Evolutionary conservation across 2,113 vertebrate species (phyloP).

Genomic region (Tachycineta bicolor): DNA sequence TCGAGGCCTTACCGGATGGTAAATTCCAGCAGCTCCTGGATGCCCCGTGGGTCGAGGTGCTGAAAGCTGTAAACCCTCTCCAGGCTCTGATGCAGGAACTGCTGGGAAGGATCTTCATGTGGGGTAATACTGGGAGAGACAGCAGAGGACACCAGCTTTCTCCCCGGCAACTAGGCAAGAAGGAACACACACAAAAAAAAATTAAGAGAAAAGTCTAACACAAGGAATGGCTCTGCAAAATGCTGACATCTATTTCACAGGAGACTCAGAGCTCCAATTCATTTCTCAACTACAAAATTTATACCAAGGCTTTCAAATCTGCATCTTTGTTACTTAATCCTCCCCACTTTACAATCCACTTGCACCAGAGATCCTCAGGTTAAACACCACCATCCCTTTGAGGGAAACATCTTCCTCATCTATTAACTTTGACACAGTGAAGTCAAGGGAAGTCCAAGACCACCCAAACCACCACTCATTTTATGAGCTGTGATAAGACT

Average conservation of each 20-base stretch:
- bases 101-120: constrained; percentile 89
- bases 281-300: neutral
- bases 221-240: neutral
- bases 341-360: neutral
- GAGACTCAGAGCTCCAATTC: neutral
- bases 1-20: constrained; percentile 84
- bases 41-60: constrained; percentile 87
- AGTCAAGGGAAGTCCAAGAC: neutral
- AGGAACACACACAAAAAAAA: neutral
- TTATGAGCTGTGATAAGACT: neutral
- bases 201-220: neutral
- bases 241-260: neutral
- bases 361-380: neutral
- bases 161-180: constrained; percentile 84
- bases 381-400: neutral
- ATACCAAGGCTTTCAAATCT: neutral
- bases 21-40: constrained; percentile 91
- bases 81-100: constrained; percentile 93
- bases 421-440: neutral
- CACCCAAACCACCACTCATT: neutral
- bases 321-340: neutral
- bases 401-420: neutral
- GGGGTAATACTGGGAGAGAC: constrained; percentile 73
- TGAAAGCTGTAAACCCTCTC: constrained; percentile 88
- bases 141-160: constrained; percentile 81